A percentile compares a stretch with the other conserved stretches of the same genome.
Evolutionary conservation across 1,140 invertebrate species (phyloP).

Genomic region (Neotoxoptera formosana): DNA sequence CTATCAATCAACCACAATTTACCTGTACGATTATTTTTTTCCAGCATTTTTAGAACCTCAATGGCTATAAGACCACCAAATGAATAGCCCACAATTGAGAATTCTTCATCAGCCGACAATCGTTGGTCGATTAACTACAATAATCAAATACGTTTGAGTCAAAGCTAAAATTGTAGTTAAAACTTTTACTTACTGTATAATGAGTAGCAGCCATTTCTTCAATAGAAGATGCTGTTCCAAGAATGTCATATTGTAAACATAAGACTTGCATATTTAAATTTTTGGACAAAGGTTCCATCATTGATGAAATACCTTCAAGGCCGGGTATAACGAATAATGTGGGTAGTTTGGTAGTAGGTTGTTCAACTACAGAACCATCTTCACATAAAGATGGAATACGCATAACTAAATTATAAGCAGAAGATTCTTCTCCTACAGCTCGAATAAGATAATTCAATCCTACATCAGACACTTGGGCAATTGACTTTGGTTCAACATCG

Average conservation of each 20-base stretch:
- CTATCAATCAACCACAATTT: conserved; percentile 65
- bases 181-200: conserved; percentile 63
- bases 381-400: conserved; percentile 66
- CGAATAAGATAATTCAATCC: conserved; percentile 67
- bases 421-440: conserved; percentile 68
- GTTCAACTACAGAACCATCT: conserved; percentile 62
- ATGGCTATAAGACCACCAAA: conserved; percentile 70
- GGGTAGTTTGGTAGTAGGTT: conserved; percentile 22
- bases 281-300: conserved; percentile 69
- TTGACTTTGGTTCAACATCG: not conserved
- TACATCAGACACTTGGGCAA: conserved; percentile 45
- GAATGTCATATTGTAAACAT: conserved; percentile 71
- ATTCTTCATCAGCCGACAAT: conserved; percentile 64
- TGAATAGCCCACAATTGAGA: conserved; percentile 73
- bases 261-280: conserved; percentile 71
- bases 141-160: not conserved
- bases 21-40: conserved; percentile 67
- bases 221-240: conserved; percentile 61
- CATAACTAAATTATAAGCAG: conserved; percentile 64
- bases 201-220: conserved; percentile 63
- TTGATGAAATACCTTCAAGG: conserved; percentile 73
- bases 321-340: conserved; percentile 80
- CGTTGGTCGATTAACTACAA: conserved; percentile 54
- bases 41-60: conserved; percentile 68
- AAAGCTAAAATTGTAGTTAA: not conserved